Conservation (phyloP, 2,797 vertebrate species). For the Sebastes dallii region DNA sequence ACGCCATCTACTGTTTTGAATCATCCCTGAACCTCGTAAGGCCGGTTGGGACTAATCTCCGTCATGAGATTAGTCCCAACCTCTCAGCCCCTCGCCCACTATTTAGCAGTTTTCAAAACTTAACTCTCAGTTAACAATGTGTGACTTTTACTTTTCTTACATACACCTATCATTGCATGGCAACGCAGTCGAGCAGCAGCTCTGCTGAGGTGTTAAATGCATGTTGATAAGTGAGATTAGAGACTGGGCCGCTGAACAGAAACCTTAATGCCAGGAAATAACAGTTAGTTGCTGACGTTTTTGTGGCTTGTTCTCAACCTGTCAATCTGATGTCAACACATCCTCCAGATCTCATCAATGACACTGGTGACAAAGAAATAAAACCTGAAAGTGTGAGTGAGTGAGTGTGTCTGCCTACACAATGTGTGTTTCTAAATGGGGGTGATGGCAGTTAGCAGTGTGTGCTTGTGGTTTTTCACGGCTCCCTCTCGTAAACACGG, state of each 20-base stretch:
- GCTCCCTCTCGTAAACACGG: slow-evolving; percentile 48
- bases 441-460: background rate
- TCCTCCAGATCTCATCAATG: background rate
- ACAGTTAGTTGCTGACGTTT: background rate
- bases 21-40: no score
- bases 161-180: background rate
- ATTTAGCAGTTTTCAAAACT: no score
- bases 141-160: background rate
- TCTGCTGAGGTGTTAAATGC: background rate
- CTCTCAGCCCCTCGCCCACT: background rate
- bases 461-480: slow-evolving; percentile 38
- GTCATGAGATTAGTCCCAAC: background rate
- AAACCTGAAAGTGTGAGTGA: background rate
- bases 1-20: no score
- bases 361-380: background rate
- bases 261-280: background rate
- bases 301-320: background rate
- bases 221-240: background rate
- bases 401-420: background rate
- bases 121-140: background rate
- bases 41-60: no score
- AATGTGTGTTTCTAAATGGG: background rate
- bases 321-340: background rate
- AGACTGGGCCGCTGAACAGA: background rate
- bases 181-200: background rate